Conservation (phyloP, 2,113 vertebrate species). For the Chamaetylas fuelleborni region DNA sequence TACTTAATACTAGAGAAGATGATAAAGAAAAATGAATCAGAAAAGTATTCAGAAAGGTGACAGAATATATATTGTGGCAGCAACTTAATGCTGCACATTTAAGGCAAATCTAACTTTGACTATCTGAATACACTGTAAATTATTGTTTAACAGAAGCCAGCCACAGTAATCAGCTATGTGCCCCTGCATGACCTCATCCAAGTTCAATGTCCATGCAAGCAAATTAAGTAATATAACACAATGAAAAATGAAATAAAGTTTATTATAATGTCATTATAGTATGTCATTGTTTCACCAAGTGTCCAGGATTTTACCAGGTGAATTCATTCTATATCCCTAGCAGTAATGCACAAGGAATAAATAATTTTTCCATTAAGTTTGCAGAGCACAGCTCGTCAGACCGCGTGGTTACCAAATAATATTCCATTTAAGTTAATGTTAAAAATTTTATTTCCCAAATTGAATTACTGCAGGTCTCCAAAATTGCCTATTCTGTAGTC, state of each 20-base stretch:
- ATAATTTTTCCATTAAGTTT: background rate
- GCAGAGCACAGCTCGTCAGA: background rate
- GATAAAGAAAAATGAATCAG: background rate
- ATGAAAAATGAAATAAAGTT: slow-evolving; percentile 1
- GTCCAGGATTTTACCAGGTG: background rate
- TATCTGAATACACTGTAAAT: background rate
- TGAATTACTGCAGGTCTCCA: background rate
- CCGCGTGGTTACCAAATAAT: background rate
- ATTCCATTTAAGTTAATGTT: background rate
- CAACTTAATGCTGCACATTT: background rate
- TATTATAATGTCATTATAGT: background rate
- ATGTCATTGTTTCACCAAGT: background rate
- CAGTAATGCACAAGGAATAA: background rate
- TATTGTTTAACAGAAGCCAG: background rate
- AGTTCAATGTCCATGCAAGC: background rate
- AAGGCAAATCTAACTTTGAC: background rate
- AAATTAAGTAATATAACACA: slow-evolving; percentile 5
- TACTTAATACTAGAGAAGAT: background rate
- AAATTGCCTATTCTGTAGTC: background rate
- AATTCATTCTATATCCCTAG: background rate
- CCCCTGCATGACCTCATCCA: background rate
- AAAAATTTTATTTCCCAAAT: background rate
- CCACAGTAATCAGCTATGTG: background rate
- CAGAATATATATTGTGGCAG: background rate
- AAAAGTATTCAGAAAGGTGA: background rate